Evolutionary conservation across 2,113 vertebrate genomes (phyloP).

Genomic region (Callorhinus ursinus): DNA sequence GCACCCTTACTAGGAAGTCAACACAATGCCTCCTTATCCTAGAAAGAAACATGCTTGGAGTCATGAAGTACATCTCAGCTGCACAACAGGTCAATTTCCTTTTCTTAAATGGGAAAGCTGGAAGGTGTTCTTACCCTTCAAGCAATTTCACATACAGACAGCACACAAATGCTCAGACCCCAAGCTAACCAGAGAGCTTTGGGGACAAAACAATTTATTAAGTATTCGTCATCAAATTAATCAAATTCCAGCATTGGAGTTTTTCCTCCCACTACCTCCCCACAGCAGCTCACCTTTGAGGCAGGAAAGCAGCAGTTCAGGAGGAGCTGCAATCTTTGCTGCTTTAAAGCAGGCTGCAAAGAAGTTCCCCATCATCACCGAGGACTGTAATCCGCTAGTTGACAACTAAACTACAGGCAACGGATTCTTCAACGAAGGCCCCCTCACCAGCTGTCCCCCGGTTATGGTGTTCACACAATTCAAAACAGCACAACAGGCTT

Average conservation of each 20-base stretch:
- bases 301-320: background rate
- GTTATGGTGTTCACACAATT: background rate
- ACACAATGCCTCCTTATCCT: background rate
- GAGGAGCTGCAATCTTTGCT: background rate
- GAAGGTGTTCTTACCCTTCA: background rate
- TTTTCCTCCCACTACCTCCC: background rate
- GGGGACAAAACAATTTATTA: background rate
- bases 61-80: accelerated
- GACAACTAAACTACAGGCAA: background rate
- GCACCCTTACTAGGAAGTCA: background rate
- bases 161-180: background rate
- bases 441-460: conserved; percentile 24
- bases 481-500: background rate
- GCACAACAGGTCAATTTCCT: background rate
- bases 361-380: background rate
- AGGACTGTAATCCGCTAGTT: background rate
- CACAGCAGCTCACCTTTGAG: background rate
- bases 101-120: background rate
- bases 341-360: background rate
- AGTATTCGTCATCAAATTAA: no score
- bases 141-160: background rate
- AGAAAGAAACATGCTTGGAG: no score
- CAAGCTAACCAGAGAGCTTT: background rate
- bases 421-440: background rate
- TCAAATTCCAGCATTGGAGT: background rate